These are phyloP conservation scores for Orthonevra nobilis DNA, from an alignment of 2,888 invertebrate genomes.

Conservation along the genomic window DNA sequence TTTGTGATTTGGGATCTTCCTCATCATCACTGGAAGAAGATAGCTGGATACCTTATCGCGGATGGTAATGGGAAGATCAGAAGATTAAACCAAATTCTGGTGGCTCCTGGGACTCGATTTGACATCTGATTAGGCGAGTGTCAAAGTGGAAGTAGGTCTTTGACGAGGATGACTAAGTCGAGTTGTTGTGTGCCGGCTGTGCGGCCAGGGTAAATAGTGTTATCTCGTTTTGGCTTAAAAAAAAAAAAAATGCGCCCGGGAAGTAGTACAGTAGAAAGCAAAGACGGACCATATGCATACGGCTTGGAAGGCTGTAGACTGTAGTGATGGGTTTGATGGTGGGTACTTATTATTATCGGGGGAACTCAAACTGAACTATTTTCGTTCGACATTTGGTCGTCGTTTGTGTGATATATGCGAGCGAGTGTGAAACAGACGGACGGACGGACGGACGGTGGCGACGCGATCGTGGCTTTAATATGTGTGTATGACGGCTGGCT, in stretches of 20 bases:
- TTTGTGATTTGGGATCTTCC: background rate
- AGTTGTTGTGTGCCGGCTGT: slow-evolving; percentile 18
- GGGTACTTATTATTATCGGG: slow-evolving; percentile 38
- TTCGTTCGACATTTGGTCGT: slow-evolving; percentile 48
- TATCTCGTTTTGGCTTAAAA: slow-evolving; percentile 66
- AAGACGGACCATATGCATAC: slow-evolving; percentile 26
- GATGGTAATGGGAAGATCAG: too few species aligned
- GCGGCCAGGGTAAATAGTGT: slow-evolving; percentile 64
- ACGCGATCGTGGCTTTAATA: slow-evolving; percentile 62
- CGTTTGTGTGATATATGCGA: slow-evolving; percentile 33
- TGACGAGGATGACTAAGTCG: slow-evolving; percentile 7
- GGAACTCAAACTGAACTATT: slow-evolving; percentile 54
- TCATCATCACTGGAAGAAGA: background rate
- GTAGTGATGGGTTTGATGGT: slow-evolving; percentile 47
- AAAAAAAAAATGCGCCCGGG: slow-evolving; percentile 45
- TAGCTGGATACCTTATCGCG: too few species aligned
- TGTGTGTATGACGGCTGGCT: slow-evolving; percentile 34
- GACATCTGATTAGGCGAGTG: too few species aligned
- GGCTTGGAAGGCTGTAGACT: slow-evolving; percentile 17
- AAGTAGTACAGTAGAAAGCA: slow-evolving; percentile 15
- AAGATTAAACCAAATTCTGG: too few species aligned
- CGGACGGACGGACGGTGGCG: slow-evolving; percentile 40
- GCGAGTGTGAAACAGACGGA: slow-evolving; percentile 58
- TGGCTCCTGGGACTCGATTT: too few species aligned
- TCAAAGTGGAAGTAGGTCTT: slow-evolving; percentile 19